phyloP scores from a whole-genome alignment of 2,888 invertebrate genomes.

The Syritta pipiens region DNA sequence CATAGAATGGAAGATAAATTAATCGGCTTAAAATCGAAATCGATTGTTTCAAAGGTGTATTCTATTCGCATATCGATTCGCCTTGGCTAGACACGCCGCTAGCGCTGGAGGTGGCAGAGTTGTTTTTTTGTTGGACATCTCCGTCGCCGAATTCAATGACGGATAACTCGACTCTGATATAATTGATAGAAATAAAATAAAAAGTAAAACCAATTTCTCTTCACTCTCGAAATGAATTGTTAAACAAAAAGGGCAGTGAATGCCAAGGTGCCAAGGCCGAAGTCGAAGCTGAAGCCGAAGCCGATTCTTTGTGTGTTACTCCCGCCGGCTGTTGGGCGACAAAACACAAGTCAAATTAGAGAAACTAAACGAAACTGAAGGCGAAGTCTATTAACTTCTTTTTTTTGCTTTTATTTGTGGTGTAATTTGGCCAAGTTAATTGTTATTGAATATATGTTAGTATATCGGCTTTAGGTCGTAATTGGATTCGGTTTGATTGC shows the following conservation, averaged over 20 bases:
- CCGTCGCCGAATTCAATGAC: not conserved
- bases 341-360: conserved; percentile 8
- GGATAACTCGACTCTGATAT: conserved; percentile 3
- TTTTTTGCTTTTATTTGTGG: not conserved
- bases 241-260: conserved; percentile 12
- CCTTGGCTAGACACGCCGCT: too few species aligned
- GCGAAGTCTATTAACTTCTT: not conserved
- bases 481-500: not conserved
- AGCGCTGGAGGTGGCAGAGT: too few species aligned
- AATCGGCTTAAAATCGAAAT: conserved; percentile 34
- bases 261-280: conserved; percentile 25
- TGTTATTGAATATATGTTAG: conserved; percentile 8
- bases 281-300: conserved; percentile 6
- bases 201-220: conserved; percentile 47
- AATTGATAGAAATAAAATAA: too few species aligned
- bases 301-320: conserved; percentile 13
- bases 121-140: not conserved
- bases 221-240: not conserved
- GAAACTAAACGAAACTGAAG: conserved; percentile 21
- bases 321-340: too few species aligned
- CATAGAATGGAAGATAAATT: conserved; percentile 15
- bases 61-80: conserved; percentile 21
- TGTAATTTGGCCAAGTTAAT: conserved; percentile 13
- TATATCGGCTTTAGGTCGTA: not conserved
- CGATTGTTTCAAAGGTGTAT: conserved; percentile 28